These are phyloP conservation scores for Strigamia crassipes DNA, from an alignment of 2,888 invertebrate species.

Conservation along the genomic window DNA sequence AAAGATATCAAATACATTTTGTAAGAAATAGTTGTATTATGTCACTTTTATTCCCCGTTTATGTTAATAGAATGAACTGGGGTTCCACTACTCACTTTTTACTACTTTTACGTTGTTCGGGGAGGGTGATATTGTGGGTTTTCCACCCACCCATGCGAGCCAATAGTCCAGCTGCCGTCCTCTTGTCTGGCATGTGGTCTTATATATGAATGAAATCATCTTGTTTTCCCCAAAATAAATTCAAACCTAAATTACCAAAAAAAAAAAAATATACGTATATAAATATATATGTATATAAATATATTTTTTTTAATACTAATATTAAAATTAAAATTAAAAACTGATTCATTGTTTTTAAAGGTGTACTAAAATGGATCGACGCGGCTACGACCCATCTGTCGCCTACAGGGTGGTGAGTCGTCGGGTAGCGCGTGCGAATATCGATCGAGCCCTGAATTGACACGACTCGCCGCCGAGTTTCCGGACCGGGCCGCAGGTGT, in stretches of 20 bases:
- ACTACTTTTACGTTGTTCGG: not conserved
- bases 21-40: not conserved
- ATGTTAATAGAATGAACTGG: not conserved
- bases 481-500: conserved; percentile 40
- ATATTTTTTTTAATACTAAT: not conserved
- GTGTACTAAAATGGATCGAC: not conserved
- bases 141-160: conserved; percentile 27
- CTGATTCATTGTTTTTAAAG: conserved; percentile 14
- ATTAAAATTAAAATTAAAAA: not conserved
- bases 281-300: too few relatives aligned
- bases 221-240: not conserved
- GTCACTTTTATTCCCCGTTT: not conserved
- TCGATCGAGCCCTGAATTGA: conserved; percentile 22
- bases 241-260: not conserved
- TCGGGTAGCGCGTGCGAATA: conserved; percentile 19
- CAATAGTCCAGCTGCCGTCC: conserved; percentile 3
- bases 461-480: conserved; percentile 19
- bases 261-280: too few relatives aligned
- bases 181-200: not conserved
- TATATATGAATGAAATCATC: not conserved
- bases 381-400: conserved; percentile 27
- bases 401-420: conserved; percentile 27
- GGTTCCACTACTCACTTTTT: not conserved
- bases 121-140: not conserved
- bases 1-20: too few relatives aligned